Percentiles rank a stretch among this genome's conserved stretches.
Conservation (phyloP, 2,113 vertebrate species). For the Ciconia stormi region DNA sequence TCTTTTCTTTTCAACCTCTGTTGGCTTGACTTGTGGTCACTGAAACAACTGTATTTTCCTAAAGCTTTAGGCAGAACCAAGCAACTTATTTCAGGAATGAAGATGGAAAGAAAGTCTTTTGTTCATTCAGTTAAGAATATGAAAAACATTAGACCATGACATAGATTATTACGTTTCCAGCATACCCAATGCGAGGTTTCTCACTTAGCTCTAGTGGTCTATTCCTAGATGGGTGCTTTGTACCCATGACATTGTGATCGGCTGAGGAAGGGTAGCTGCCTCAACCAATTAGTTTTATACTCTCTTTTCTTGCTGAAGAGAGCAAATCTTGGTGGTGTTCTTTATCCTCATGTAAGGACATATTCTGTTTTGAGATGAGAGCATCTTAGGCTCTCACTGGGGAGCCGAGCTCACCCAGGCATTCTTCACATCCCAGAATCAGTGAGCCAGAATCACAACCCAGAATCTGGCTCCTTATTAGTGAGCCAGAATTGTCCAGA, state of each 20-base stretch:
- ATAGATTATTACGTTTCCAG: background rate
- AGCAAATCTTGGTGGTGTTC: background rate
- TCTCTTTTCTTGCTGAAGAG: background rate
- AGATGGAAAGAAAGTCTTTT: background rate
- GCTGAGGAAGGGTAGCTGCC: background rate
- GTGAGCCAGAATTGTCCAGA: background rate
- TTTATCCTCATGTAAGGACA: background rate
- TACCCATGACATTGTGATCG: background rate
- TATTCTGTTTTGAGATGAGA: background rate
- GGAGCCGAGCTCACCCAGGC: background rate
- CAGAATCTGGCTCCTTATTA: background rate
- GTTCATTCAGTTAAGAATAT: background rate
- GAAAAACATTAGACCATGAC: background rate
- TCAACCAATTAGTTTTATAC: background rate
- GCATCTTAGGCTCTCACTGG: background rate
- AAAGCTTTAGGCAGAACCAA: background rate
- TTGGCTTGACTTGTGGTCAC: background rate
- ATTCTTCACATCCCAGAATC: background rate
- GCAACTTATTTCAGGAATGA: background rate
- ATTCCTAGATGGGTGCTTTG: background rate
- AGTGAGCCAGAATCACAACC: background rate
- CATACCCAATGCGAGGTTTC: background rate
- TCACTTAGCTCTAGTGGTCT: background rate
- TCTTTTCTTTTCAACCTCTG: background rate
- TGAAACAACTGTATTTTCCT: background rate